Base-by-base conservation (phyloP, 2,888 invertebrate genomes). In the Camptogramma bilineatum region DNA sequence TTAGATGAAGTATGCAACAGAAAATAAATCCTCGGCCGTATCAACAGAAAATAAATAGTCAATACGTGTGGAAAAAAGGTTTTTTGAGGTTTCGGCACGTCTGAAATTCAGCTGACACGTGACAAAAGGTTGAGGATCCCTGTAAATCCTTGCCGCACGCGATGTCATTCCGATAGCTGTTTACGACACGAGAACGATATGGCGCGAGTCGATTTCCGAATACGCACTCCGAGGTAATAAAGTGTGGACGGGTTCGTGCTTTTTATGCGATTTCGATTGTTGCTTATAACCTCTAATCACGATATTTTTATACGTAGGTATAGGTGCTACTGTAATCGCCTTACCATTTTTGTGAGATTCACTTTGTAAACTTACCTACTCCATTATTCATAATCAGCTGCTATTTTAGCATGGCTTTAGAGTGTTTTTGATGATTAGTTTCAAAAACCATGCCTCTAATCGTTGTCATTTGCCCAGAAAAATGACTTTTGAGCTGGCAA, bases 151-250 rank as follows among this genome's bases (percentile, higher is more conserved):
- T 55, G 24, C 34, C 60, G 66, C 72, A 67, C 69, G 69, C 71
- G 64, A 71, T 63, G 66, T 61, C 71, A 61, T 69, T 69, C 54
- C 68, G 71, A 71, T 71, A 66, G 54, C 71, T 62, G 71, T 73
- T 71, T 73, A 71, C 68, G 69, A 68, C 69, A 71, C 67, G 69
- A 68, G 54, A 70, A 68, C 66, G 70, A 71, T 73, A 68, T 65
- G 66, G 59, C 58, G 68, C 60, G 66, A 70, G 59, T 68, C 61
- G 71, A 70, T 71, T 69, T 66, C 64, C 69, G 71, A 69, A 66
- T 62, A 68, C 64, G 63, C 64, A 69, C 68, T 56, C 65, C 61
- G 10, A 57, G 54, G 63, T 69, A 69, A 71, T 39, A 70, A 71
- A 68, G 66, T 48, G 64, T 53, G 59, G 57, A 42, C 54, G 47